Evolutionary conservation across 92 coral and sea anemone genomes (phyloP).

Genomic region (Blastomussa wellsi): DNA sequence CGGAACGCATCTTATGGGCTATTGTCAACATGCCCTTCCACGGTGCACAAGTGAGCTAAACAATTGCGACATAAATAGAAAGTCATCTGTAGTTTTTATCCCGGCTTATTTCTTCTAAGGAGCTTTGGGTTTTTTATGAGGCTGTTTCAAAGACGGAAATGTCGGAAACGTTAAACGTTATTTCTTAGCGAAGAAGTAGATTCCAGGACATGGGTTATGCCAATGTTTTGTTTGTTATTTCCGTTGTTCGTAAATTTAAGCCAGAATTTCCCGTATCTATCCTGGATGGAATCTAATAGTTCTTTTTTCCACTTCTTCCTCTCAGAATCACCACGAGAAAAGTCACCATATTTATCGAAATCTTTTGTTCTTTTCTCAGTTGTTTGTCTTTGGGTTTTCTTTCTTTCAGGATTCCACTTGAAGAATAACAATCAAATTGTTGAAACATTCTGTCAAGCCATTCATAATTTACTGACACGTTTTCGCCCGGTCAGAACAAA

Average conservation of each 20-base stretch:
- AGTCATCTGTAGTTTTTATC: slow-evolving; percentile 6
- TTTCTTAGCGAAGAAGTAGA: neutral
- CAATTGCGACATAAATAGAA: neutral
- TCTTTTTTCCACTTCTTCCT: neutral
- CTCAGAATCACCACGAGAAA: neutral
- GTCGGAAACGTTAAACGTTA: neutral
- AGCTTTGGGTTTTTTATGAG: slow-evolving; percentile 21
- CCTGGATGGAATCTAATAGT: neutral
- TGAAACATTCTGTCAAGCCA: slow-evolving; percentile 12
- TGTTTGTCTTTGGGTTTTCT: neutral
- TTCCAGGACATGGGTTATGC: neutral
- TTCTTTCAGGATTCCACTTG: neutral
- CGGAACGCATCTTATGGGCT: neutral
- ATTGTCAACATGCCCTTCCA: neutral
- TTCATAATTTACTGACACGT: neutral
- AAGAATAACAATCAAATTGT: neutral
- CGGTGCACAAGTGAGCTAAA: neutral
- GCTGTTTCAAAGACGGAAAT: slow-evolving; percentile 2
- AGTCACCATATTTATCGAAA: neutral
- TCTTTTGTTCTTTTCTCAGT: neutral
- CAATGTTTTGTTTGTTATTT: neutral
- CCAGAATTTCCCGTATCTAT: neutral
- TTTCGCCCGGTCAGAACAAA: neutral
- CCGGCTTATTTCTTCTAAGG: neutral
- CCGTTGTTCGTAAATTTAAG: neutral